Evolutionary conservation across 2,113 vertebrate species (phyloP).

Genomic region (Herpailurus yagouaroundi): DNA sequence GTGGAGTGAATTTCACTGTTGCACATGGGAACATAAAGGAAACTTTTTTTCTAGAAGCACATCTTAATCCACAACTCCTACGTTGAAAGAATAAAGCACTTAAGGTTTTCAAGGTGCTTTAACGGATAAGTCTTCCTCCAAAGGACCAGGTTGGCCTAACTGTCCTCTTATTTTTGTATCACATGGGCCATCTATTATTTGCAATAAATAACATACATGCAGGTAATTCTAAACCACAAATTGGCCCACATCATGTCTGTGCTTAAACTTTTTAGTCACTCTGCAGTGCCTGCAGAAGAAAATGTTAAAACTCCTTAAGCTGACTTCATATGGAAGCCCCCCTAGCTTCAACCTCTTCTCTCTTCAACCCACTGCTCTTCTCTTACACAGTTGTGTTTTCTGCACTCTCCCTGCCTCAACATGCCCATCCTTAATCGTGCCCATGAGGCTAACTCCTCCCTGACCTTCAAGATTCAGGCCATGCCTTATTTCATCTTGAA

Average conservation of each 20-base stretch:
- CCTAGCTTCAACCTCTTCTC: background rate
- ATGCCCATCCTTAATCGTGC: background rate
- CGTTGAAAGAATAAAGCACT: background rate
- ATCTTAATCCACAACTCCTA: background rate
- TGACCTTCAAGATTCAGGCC: background rate
- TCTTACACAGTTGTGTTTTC: background rate
- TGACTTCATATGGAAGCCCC: background rate
- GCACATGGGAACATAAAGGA: background rate
- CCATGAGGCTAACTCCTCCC: background rate
- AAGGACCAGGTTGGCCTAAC: background rate
- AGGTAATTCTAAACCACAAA: background rate
- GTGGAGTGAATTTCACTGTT: background rate
- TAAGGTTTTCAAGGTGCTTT: background rate
- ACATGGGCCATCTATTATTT: background rate
- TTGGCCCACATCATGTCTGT: background rate
- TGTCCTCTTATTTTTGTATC: background rate
- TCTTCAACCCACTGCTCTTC: background rate
- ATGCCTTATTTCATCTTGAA: background rate
- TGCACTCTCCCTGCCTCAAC: background rate
- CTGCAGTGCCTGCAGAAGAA: background rate
- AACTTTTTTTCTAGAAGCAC: background rate
- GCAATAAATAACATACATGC: background rate
- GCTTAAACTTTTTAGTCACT: background rate
- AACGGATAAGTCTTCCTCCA: background rate
- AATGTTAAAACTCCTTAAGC: background rate